Conservation (phyloP, 2,888 invertebrate genomes). For the Drosophila flavopinicola region DNA sequence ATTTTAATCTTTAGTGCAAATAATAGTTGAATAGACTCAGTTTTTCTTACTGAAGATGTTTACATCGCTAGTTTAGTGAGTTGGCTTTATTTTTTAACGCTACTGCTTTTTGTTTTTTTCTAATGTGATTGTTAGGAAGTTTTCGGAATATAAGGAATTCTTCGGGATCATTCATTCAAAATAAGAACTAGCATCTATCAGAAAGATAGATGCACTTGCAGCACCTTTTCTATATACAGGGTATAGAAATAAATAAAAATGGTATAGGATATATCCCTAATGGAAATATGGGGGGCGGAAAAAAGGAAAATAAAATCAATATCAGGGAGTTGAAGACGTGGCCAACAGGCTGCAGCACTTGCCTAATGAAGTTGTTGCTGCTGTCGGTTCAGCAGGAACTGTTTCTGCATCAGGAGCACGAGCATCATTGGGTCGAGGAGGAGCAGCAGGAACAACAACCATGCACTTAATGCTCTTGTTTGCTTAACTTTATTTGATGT, state of each 20-base stretch:
- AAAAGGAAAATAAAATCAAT: constrained; percentile 54
- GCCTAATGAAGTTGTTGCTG: constrained; percentile 60
- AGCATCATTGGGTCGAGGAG: not conserved
- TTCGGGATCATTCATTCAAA: no score
- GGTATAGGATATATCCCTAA: constrained; percentile 24
- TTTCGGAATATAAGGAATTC: no score
- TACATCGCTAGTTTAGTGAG: no score
- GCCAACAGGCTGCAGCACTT: constrained; percentile 39
- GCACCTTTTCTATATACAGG: not conserved
- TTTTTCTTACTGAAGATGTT: no score
- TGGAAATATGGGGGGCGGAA: constrained; percentile 44
- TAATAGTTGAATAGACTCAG: no score
- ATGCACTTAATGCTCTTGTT: constrained; percentile 72
- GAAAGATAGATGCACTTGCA: no score
- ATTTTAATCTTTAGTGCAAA: no score
- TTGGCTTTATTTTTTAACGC: no score
- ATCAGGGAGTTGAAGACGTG: constrained; percentile 32
- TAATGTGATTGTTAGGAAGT: not conserved
- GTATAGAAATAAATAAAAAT: not conserved
- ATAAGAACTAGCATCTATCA: no score
- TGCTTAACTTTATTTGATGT: constrained; percentile 69
- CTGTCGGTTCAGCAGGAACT: not conserved
- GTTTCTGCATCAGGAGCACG: constrained; percentile 1
- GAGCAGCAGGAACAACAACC: constrained; percentile 44
- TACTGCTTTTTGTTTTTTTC: not conserved